Evolutionary conservation across 1,140 invertebrate genomes (phyloP), one percentile per base, ranked within the genome.

Genomic region (Drosophila arawakana): DNA sequence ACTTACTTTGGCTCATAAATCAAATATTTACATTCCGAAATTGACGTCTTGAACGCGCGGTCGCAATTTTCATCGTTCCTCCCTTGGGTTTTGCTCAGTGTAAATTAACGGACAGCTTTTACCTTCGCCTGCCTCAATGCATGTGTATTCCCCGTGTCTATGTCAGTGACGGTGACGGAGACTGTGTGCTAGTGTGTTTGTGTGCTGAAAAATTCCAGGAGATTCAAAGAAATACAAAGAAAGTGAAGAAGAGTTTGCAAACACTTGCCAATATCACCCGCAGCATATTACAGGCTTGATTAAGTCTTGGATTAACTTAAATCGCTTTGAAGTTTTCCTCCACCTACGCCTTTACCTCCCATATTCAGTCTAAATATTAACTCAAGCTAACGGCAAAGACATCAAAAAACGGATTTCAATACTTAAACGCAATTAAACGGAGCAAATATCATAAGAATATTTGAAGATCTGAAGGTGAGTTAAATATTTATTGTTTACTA

Each of bases 21-120:
- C 82, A 91, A 91, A 91, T 91, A 91, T 91, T 91, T 91, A 82
- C 90, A 91, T 91, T 91, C 80, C 73, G 69, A 91, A 91, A 88
- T 91, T 91, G 90, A 90, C 85, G 90, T 91, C 85, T 90, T 78
- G 62, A 80, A 71, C 81, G 82, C 75, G 74, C 84, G 80, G 90
- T 91, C 77, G 82, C 72, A 73, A 73, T 67, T 79, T 50, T 67
- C 66, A 57, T 62, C 49, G 69, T 60, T 63, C 69, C 79, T 76
- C 66, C 52, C 25, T 30, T 61, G 58, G 70, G 62, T 21, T 68
- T 46, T 37, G 61, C 59, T 35, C 47, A 30, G 25, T 68, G 78
- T 34, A 57, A 66, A 66, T 62, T 74, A 57, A 49, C 72, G 49
- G 50, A 58, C 59, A 58, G 52, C 60, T 71, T 70, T 66, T 41